A percentile compares a stretch with the other conserved stretches of the same genome.
phyloP scores from a whole-genome alignment of 2,797 vertebrate species.

The Lophotriccus pileatus region DNA sequence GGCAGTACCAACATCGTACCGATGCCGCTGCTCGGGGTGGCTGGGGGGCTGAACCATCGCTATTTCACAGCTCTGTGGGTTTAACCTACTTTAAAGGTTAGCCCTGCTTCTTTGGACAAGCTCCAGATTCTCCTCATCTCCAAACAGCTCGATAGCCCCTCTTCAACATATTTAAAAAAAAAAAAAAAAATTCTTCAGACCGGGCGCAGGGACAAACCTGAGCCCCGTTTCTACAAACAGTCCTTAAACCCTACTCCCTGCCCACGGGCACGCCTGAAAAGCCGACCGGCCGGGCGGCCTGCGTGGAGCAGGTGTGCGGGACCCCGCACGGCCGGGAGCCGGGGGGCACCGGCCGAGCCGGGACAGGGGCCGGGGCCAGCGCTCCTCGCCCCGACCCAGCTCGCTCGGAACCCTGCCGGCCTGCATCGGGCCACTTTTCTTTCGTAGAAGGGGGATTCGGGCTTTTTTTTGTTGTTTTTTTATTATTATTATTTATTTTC shows the following conservation, averaged over 20 bases:
- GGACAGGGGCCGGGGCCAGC: neutral
- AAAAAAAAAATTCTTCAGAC: neutral
- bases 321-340: too few species aligned
- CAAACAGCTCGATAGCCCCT: too few species aligned
- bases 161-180: neutral
- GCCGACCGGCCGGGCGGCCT: neutral
- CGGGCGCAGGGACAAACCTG: neutral
- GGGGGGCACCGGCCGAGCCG: neutral
- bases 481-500: neutral
- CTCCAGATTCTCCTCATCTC: neutral
- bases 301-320: neutral
- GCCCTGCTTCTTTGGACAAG: neutral
- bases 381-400: too few species aligned
- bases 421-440: neutral
- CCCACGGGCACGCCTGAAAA: neutral
- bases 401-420: neutral
- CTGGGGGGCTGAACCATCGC: neutral
- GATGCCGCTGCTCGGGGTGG: accelerated
- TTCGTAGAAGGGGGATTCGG: neutral
- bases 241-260: accelerated
- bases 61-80: neutral
- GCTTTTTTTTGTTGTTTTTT: neutral
- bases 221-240: neutral
- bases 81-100: neutral
- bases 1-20: neutral